A percentile compares a stretch with the other conserved stretches of the same genome.
These are phyloP conservation scores for Percopsis transmontana DNA, from an alignment of 2,113 vertebrate genomes.

Conservation along the genomic window DNA sequence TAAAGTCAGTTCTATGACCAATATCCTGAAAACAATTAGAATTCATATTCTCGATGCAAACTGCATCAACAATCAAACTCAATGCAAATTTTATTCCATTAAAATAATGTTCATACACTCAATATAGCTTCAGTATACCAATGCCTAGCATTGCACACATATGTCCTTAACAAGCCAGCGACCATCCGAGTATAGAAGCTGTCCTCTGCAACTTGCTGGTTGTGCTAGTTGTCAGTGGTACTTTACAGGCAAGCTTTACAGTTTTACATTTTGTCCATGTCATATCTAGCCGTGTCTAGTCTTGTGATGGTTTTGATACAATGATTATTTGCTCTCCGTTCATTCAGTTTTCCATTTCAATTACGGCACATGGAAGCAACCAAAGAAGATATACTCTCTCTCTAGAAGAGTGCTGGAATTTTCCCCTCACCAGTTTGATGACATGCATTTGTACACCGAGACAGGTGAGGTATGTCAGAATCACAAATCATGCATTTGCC, in stretches of 20 bases:
- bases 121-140: neutral
- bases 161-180: neutral
- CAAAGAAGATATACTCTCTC: constrained; percentile 87
- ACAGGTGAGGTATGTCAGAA: neutral
- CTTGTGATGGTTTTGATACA: constrained; percentile 95
- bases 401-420: constrained; percentile 80
- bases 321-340: constrained; percentile 95
- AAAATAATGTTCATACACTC: too few relatives aligned
- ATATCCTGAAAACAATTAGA: too few relatives aligned
- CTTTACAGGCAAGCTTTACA: constrained; percentile 90
- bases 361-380: constrained; percentile 89
- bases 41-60: too few relatives aligned
- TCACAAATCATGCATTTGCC: neutral
- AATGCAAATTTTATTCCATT: too few relatives aligned
- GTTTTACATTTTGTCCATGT: constrained; percentile 94
- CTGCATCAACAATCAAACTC: too few relatives aligned
- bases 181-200: neutral
- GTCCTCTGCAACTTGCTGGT: constrained; percentile 80
- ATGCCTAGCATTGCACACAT: neutral
- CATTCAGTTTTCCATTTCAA: constrained; percentile 97
- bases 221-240: constrained; percentile 92
- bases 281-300: constrained; percentile 80
- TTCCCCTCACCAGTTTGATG: constrained; percentile 51
- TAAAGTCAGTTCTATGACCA: too few relatives aligned
- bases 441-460: neutral